Conservation (phyloP, 2,888 invertebrate genomes). For the Drosophila fungiperda region DNA sequence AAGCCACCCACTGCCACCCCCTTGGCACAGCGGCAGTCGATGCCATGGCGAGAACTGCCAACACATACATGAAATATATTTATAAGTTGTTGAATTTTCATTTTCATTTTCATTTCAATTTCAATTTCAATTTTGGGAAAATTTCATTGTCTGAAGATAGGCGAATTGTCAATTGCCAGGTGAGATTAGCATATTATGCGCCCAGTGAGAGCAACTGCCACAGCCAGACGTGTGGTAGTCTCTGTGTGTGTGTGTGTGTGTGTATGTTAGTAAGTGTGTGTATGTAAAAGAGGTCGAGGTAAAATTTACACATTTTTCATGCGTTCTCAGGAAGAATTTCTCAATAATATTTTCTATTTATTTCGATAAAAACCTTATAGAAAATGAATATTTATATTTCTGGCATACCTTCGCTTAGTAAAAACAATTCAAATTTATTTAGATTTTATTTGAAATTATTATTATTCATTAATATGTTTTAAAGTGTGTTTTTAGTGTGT, state of each 20-base stretch:
- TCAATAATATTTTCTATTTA: neutral
- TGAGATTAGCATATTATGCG: slow-evolving; percentile 72
- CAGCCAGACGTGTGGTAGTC: slow-evolving; percentile 1
- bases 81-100: slow-evolving; percentile 76
- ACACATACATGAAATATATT: slow-evolving; percentile 59
- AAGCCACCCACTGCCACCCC: slow-evolving; percentile 17
- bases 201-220: slow-evolving; percentile 40
- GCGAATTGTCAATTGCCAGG: slow-evolving; percentile 66
- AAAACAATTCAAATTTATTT: neutral
- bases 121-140: slow-evolving; percentile 59
- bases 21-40: slow-evolving; percentile 10
- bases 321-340: slow-evolving; percentile 24
- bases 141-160: slow-evolving; percentile 75
- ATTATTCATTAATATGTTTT: neutral
- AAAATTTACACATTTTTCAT: neutral
- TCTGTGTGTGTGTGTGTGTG: neutral
- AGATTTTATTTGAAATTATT: no score
- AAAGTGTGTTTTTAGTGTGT: neutral
- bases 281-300: no score
- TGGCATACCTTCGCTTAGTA: neutral
- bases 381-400: neutral
- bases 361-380: neutral
- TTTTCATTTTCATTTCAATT: slow-evolving; percentile 68
- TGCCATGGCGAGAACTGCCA: slow-evolving; percentile 54
- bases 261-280: no score